A percentile compares a stretch with the other conserved stretches of the same genome.
These are phyloP conservation scores for Geotrupes spiniger DNA, from an alignment of 2,888 invertebrate species.

Conservation along the genomic window DNA sequence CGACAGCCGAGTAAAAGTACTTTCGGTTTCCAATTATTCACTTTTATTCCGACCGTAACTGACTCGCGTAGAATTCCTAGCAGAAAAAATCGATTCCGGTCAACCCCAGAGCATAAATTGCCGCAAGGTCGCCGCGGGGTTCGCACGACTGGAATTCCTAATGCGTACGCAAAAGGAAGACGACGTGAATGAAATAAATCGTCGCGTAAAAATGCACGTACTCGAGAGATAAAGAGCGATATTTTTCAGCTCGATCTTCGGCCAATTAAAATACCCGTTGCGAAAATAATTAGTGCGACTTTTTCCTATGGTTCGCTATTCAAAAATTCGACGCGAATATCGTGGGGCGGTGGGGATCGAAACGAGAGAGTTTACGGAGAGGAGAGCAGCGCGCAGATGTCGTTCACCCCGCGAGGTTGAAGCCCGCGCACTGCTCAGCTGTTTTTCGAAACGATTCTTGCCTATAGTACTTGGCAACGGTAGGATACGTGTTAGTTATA, in stretches of 20 bases:
- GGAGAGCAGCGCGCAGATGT: conserved; percentile 26
- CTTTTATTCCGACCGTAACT: no score
- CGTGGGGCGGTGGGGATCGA: conserved; percentile 9
- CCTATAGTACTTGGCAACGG: conserved; percentile 30
- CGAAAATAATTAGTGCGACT: conserved; percentile 5
- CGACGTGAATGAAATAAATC: not conserved
- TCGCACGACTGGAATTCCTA: not conserved
- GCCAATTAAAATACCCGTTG: conserved; percentile 1
- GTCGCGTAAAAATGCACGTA: not conserved
- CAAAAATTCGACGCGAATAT: conserved; percentile 1
- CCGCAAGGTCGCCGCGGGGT: conserved; percentile 1
- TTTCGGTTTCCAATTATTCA: no score
- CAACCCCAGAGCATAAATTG: not conserved
- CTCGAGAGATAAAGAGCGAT: not conserved
- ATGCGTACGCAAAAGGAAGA: conserved; percentile 1
- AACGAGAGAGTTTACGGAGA: conserved; percentile 18
- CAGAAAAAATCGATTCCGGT: no score
- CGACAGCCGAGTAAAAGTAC: no score
- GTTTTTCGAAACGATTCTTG: conserved; percentile 31
- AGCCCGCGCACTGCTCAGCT: conserved; percentile 43
- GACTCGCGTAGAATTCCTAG: no score
- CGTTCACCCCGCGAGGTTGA: conserved; percentile 45
- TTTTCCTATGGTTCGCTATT: conserved; percentile 3
- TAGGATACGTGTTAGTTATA: conserved; percentile 19
- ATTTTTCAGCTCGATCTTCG: no score